Conservation (phyloP, 2,797 vertebrate species). For the Neosalanx taihuensis region DNA sequence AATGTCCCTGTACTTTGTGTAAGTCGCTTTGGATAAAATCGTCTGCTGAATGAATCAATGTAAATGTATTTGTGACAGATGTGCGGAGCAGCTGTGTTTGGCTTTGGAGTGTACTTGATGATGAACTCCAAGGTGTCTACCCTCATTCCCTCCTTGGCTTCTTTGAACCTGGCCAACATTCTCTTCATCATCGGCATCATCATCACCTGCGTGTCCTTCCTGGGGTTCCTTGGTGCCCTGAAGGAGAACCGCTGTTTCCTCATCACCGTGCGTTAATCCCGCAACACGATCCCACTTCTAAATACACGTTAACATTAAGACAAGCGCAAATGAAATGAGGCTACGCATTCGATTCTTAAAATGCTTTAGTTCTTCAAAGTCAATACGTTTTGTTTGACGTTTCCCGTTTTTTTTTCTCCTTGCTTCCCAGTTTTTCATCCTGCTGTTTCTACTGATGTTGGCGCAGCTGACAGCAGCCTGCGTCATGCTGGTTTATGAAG, state of each 20-base stretch:
- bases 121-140: conserved; percentile 25
- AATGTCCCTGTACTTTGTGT: too few species aligned
- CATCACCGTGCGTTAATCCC: conserved; percentile 58
- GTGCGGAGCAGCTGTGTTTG: conserved; percentile 62
- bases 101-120: conserved; percentile 60
- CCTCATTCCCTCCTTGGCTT: conserved; percentile 50
- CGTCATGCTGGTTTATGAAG: conserved; percentile 62
- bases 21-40: too few species aligned
- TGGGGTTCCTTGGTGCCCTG: conserved; percentile 77
- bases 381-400: neutral
- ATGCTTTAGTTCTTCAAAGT: neutral
- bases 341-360: too few species aligned
- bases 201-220: conserved; percentile 76
- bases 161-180: conserved; percentile 53
- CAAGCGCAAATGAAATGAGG: neutral
- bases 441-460: conserved; percentile 76
- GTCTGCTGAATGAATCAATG: too few species aligned
- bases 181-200: conserved; percentile 71
- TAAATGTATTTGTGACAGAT: conserved; percentile 48
- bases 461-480: conserved; percentile 66
- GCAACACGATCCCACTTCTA: too few species aligned
- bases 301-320: neutral
- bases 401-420: conserved; percentile 6
- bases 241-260: conserved; percentile 79
- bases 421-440: conserved; percentile 68